Evolutionary conservation across 2,888 invertebrate species (phyloP).

Genomic region (Gryllus longicercus): DNA sequence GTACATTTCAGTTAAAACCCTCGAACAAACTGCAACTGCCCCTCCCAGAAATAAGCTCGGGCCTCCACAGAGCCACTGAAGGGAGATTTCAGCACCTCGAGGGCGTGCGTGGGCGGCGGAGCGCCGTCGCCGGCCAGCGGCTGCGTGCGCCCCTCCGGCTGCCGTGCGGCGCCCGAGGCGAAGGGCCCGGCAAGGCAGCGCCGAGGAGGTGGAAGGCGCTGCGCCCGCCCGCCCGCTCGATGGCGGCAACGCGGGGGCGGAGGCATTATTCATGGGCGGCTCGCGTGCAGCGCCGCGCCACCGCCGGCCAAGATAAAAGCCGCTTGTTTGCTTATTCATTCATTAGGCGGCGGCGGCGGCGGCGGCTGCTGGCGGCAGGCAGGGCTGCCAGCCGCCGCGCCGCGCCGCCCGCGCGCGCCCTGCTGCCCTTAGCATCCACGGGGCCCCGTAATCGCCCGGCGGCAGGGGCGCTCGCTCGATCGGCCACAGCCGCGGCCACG

Average conservation of each 20-base stretch:
- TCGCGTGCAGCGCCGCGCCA: slow-evolving; percentile 1
- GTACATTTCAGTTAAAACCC: too few species aligned
- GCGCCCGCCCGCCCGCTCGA: neutral
- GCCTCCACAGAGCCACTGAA: too few species aligned
- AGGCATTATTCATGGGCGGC: neutral
- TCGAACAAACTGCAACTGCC: too few species aligned
- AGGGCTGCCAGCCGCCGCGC: neutral
- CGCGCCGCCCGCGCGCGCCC: neutral
- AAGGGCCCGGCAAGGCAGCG: neutral
- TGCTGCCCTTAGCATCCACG: neutral
- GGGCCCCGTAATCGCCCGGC: neutral
- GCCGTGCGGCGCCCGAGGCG: neutral
- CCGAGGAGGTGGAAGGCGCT: neutral
- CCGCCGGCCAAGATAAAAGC: slow-evolving; percentile 17
- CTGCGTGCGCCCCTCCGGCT: neutral
- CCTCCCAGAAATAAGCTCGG: too few species aligned
- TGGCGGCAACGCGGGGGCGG: neutral
- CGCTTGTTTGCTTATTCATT: slow-evolving; percentile 8
- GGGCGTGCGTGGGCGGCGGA: neutral
- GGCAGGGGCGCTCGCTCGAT: neutral
- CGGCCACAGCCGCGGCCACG: neutral
- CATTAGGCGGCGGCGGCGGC: slow-evolving; percentile 4
- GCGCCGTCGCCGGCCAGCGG: neutral
- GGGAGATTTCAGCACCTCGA: too few species aligned
- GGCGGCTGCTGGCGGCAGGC: neutral